These are phyloP conservation scores for Hemichromis elongatus DNA, from an alignment of 2,113 vertebrate species.

Conservation along the genomic window DNA sequence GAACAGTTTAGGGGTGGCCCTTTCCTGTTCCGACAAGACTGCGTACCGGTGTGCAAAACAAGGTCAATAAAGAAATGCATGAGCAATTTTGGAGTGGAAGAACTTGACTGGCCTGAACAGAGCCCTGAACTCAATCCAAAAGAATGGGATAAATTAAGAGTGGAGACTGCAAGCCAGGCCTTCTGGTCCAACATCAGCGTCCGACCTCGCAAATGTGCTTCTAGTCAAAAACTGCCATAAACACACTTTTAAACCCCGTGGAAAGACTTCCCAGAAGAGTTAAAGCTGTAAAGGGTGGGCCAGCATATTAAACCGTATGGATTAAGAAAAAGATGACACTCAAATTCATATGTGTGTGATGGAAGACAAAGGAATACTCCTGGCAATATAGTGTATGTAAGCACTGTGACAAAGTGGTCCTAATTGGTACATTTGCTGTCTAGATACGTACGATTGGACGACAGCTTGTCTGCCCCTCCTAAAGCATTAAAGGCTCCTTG, in stretches of 20 bases:
- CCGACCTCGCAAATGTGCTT: background rate
- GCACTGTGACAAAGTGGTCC: background rate
- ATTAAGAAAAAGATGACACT: background rate
- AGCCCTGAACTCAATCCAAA: background rate
- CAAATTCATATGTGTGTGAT: background rate
- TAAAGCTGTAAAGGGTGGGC: background rate
- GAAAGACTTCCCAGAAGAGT: background rate
- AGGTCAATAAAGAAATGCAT: background rate
- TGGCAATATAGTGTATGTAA: background rate
- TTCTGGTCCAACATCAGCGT: background rate
- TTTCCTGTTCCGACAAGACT: background rate
- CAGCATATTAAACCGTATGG: background rate
- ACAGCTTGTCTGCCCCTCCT: constrained; percentile 86
- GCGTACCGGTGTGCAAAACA: background rate
- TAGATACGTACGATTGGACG: constrained; percentile 88
- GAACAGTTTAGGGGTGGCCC: too few relatives aligned
- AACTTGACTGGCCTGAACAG: background rate
- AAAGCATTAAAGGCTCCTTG: constrained; percentile 96
- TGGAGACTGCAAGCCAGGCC: background rate
- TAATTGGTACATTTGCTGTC: background rate
- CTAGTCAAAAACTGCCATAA: background rate
- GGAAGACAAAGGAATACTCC: background rate
- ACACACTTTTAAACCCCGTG: background rate
- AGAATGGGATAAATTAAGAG: background rate
- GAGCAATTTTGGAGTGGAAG: background rate